Evolutionary conservation across 2,888 invertebrate species (phyloP).

Genomic region (Leptopilina syphax): DNA sequence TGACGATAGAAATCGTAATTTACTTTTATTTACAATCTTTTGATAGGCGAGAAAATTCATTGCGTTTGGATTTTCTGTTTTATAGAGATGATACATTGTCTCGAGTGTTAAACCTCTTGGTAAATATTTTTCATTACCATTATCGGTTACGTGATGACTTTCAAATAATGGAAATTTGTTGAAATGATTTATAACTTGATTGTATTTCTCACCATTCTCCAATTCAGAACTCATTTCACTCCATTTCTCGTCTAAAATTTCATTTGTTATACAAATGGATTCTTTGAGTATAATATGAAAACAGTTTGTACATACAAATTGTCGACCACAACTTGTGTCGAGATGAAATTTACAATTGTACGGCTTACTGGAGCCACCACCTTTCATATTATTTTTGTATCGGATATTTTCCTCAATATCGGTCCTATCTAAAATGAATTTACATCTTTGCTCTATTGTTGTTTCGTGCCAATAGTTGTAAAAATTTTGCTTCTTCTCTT

Average conservation of each 20-base stretch:
- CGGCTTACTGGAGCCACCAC: neutral
- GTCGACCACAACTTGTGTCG: slow-evolving; percentile 16
- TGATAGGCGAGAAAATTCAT: neutral
- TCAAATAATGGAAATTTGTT: slow-evolving; percentile 34
- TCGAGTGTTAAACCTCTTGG: slow-evolving; percentile 1
- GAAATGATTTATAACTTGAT: neutral
- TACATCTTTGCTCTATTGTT: neutral
- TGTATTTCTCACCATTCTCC: slow-evolving; percentile 10
- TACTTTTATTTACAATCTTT: neutral
- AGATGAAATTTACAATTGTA: slow-evolving; percentile 1
- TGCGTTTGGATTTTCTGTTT: neutral
- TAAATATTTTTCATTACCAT: slow-evolving; percentile 29
- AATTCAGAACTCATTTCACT: slow-evolving; percentile 5
- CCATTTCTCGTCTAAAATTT: slow-evolving; percentile 18
- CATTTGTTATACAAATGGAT: neutral
- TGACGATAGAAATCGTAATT: neutral
- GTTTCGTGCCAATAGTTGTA: neutral
- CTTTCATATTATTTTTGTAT: neutral
- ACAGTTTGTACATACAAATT: neutral
- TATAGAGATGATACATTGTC: slow-evolving; percentile 27
- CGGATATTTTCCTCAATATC: neutral
- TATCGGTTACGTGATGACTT: neutral
- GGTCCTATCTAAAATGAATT: neutral
- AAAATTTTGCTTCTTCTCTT: neutral
- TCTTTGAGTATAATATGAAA: neutral